These are phyloP conservation scores for Dysmachus trigonus DNA, from an alignment of 2,888 invertebrate genomes.

Conservation along the genomic window DNA sequence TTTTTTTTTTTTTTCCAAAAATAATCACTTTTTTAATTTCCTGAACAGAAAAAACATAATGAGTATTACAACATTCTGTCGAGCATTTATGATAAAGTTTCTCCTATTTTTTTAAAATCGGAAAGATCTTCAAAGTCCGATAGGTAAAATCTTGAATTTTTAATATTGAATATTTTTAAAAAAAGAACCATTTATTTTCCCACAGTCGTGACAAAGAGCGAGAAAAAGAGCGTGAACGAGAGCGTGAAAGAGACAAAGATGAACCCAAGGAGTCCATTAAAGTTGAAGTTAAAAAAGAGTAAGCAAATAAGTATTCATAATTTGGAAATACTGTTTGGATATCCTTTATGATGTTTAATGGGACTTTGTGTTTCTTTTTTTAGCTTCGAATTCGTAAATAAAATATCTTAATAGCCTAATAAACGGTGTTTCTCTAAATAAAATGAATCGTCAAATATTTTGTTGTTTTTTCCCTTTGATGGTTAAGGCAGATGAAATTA, in stretches of 20 bases:
- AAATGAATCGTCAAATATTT: too few relatives aligned
- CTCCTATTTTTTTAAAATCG: slow-evolving; percentile 55
- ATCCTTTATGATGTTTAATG: not conserved
- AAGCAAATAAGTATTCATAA: not conserved
- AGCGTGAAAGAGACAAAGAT: slow-evolving; percentile 43
- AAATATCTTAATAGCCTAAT: slow-evolving; percentile 12
- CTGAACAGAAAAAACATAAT: slow-evolving; percentile 56
- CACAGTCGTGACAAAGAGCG: slow-evolving; percentile 42
- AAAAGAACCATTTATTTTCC: not conserved
- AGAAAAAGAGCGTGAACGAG: slow-evolving; percentile 42
- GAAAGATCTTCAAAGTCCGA: slow-evolving; percentile 55
- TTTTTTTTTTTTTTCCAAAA: not conserved
- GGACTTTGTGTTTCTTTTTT: not conserved
- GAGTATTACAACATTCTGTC: slow-evolving; percentile 57
- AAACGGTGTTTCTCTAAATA: not conserved
- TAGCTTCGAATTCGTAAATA: slow-evolving; percentile 6
- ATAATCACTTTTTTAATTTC: not conserved
- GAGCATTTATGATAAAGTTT: slow-evolving; percentile 56
- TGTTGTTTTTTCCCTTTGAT: too few relatives aligned
- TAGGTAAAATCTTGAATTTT: slow-evolving; percentile 24
- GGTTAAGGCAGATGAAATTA: too few relatives aligned
- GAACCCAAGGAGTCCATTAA: not conserved
- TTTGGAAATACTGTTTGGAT: not conserved
- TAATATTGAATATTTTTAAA: not conserved
- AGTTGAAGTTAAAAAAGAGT: slow-evolving; percentile 21